Conservation (phyloP, 1,140 invertebrate genomes). For the Penaeus japonicus region DNA sequence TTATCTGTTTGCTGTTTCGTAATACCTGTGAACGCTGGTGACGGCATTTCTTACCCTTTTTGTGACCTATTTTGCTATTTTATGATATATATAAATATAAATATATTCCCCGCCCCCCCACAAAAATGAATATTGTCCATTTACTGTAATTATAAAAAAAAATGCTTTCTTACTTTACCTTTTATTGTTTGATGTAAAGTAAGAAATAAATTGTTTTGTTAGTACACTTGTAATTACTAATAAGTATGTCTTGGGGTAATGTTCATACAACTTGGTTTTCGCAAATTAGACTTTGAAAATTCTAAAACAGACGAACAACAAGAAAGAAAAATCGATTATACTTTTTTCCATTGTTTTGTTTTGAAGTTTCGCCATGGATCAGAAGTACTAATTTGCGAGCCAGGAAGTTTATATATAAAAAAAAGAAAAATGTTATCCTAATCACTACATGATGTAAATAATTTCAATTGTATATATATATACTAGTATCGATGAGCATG, state of each 20-base stretch:
- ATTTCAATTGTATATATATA: conserved; percentile 33
- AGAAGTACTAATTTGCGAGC: background rate
- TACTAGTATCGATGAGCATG: conserved; percentile 8
- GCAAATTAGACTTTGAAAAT: background rate
- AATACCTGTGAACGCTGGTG: background rate
- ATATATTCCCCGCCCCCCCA: background rate
- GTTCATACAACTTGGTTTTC: conserved; percentile 8
- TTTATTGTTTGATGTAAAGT: conserved; percentile 29
- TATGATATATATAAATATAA: background rate
- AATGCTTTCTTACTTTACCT: conserved; percentile 1
- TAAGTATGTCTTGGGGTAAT: conserved; percentile 31
- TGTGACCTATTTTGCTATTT: conserved; percentile 46
- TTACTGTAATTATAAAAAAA: conserved; percentile 25
- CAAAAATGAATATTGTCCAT: background rate
- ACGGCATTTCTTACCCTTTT: background rate
- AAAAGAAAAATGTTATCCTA: background rate
- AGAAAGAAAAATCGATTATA: no score
- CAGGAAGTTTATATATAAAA: background rate
- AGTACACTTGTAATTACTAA: conserved; percentile 50
- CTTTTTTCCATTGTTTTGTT: no score
- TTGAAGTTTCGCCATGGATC: no score
- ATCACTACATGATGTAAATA: conserved; percentile 35
- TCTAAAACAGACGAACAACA: background rate
- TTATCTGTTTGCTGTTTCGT: conserved; percentile 26
- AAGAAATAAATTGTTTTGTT: conserved; percentile 33